These are phyloP conservation scores for Lepilemur ruficaudatus DNA, from an alignment of 2,797 vertebrate genomes.

Conservation along the genomic window DNA sequence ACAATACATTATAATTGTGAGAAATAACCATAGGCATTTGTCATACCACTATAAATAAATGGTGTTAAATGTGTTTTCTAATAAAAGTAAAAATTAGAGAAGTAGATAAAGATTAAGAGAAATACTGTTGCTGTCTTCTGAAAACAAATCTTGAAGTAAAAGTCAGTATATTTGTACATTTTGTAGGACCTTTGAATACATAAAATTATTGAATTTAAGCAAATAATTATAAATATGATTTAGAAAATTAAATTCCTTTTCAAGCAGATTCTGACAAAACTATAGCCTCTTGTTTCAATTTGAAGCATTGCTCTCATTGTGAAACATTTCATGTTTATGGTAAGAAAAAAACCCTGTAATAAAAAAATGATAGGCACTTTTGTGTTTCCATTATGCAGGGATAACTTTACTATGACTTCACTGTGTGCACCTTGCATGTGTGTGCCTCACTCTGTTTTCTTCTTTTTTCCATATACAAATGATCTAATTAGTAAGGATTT, in stretches of 20 bases:
- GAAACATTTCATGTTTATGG: not conserved
- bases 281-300: not conserved
- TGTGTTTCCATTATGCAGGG: not conserved
- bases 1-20: not conserved
- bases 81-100: not conserved
- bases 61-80: not conserved
- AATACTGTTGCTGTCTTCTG: not conserved
- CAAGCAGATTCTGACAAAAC: not conserved
- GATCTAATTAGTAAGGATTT: not conserved
- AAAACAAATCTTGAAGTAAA: not conserved
- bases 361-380: not conserved
- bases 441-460: not conserved
- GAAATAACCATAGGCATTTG: not conserved
- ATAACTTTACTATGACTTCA: not conserved
- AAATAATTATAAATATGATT: not conserved
- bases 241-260: not conserved
- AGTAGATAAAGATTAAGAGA: not conserved
- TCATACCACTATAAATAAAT: not conserved
- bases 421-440: not conserved
- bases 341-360: not conserved
- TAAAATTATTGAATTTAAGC: not conserved
- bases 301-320: not conserved
- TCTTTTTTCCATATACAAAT: not conserved
- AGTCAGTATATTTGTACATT: not conserved
- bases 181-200: not conserved